phyloP scores from a whole-genome alignment of 2,797 vertebrate genomes.

The Champsocephalus esox region DNA sequence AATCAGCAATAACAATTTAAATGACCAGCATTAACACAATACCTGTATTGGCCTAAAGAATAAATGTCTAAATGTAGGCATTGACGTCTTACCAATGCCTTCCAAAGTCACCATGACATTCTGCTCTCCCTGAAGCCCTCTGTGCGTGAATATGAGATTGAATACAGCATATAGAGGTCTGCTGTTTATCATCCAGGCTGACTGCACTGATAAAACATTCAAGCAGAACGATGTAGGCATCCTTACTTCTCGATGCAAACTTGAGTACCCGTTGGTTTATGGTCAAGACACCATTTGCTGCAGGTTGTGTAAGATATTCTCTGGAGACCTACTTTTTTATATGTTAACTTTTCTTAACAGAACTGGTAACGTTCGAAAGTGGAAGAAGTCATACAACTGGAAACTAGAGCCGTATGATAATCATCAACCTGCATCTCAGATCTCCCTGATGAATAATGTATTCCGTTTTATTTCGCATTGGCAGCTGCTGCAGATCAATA shows the following conservation, averaged over 20 bases:
- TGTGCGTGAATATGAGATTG: conserved; percentile 66
- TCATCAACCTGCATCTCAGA: conserved; percentile 27
- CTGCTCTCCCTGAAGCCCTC: conserved; percentile 49
- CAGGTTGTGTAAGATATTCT: not conserved
- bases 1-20: conserved; percentile 47
- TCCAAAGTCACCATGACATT: conserved; percentile 55
- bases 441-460: conserved; percentile 36
- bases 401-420: conserved; percentile 10
- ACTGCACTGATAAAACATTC: conserved; percentile 63
- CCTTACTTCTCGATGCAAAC: conserved; percentile 18
- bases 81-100: conserved; percentile 63
- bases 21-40: conserved; percentile 58
- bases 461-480: conserved; percentile 25
- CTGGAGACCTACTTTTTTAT: not conserved
- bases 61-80: conserved; percentile 61
- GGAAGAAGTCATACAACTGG: not conserved
- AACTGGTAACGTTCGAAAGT: not conserved
- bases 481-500: conserved; percentile 61
- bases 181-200: conserved; percentile 55
- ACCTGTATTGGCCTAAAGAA: conserved; percentile 52
- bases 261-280: conserved; percentile 5
- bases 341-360: not conserved
- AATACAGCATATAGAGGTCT: conserved; percentile 51
- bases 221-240: conserved; percentile 29
- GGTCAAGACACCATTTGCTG: conserved; percentile 8